phyloP scores from a whole-genome alignment of 2,888 invertebrate species.

The Byasa hedistus region DNA sequence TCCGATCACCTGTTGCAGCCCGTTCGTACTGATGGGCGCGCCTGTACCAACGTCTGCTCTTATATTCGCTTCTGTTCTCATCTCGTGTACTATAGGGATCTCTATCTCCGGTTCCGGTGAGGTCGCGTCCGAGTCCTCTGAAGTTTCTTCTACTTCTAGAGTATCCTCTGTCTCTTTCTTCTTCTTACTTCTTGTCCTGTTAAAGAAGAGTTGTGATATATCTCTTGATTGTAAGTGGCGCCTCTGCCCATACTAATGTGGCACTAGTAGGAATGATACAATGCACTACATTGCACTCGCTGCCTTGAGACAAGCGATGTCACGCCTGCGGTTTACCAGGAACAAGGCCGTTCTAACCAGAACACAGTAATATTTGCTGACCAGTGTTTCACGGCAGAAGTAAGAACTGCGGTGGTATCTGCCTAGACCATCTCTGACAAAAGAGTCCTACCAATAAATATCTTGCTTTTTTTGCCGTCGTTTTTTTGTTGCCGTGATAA shows the following conservation, averaged over 20 bases:
- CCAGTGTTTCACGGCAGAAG: too few relatives aligned
- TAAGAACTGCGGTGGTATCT: too few relatives aligned
- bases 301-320: too few relatives aligned
- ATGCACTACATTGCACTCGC: too few relatives aligned
- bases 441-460: too few relatives aligned
- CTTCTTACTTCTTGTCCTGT: constrained; percentile 50
- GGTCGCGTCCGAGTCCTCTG: constrained; percentile 40
- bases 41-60: neutral
- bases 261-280: too few relatives aligned
- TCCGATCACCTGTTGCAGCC: constrained; percentile 4
- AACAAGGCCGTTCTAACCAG: too few relatives aligned
- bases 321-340: too few relatives aligned
- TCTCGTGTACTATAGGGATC: constrained; percentile 8
- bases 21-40: neutral
- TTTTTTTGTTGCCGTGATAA: neutral
- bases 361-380: too few relatives aligned
- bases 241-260: too few relatives aligned
- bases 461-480: too few relatives aligned
- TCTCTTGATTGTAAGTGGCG: neutral
- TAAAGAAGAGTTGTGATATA: neutral
- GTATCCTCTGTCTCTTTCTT: constrained; percentile 39
- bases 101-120: constrained; percentile 37
- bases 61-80: constrained; percentile 32
- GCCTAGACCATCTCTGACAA: too few relatives aligned
- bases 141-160: constrained; percentile 37